phyloP scores from a whole-genome alignment of 2,113 vertebrate species.

The Campylomormyrus tamandua region DNA sequence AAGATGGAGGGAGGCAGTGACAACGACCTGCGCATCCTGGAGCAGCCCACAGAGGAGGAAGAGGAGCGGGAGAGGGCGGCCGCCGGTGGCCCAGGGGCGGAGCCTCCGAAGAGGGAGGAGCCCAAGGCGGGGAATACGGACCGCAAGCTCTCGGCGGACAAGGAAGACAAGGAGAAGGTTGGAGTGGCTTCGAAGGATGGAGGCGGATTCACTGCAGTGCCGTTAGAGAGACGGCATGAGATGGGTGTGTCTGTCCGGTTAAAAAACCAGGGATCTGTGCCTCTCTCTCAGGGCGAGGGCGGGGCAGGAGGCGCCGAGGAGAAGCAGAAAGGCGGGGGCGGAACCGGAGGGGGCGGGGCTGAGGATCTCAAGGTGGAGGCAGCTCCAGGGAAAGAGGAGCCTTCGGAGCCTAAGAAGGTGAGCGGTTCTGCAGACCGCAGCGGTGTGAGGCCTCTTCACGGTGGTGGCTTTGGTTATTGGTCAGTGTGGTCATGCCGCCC shows the following conservation, averaged over 20 bases:
- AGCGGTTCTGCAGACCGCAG: not conserved
- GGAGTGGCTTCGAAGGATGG: not conserved
- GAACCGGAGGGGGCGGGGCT: constrained; percentile 32
- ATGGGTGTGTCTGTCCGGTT: not conserved
- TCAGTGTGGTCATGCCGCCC: not conserved
- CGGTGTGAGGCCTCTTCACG: not conserved
- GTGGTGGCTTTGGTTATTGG: not conserved
- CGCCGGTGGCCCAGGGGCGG: constrained; percentile 26
- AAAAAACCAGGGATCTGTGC: not conserved
- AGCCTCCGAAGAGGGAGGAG: constrained; percentile 53
- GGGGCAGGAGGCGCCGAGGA: constrained; percentile 50
- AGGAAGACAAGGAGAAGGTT: constrained; percentile 57
- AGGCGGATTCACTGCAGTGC: not conserved
- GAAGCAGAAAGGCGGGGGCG: constrained; percentile 41
- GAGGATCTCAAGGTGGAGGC: constrained; percentile 47
- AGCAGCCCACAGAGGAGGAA: constrained; percentile 71
- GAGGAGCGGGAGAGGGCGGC: constrained; percentile 52
- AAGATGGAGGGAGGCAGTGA: constrained; percentile 90
- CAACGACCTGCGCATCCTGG: constrained; percentile 78
- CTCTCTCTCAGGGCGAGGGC: constrained; percentile 41
- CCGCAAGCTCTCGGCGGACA: constrained; percentile 43
- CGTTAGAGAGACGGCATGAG: not conserved
- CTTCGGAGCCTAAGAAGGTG: constrained; percentile 69
- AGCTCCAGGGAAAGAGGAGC: constrained; percentile 59
- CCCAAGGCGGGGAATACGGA: constrained; percentile 36